A percentile compares a stretch with the other conserved stretches of the same genome.
These are phyloP conservation scores for Macrochelys suwanniensis DNA, from an alignment of 2,797 vertebrate species.

Conservation along the genomic window DNA sequence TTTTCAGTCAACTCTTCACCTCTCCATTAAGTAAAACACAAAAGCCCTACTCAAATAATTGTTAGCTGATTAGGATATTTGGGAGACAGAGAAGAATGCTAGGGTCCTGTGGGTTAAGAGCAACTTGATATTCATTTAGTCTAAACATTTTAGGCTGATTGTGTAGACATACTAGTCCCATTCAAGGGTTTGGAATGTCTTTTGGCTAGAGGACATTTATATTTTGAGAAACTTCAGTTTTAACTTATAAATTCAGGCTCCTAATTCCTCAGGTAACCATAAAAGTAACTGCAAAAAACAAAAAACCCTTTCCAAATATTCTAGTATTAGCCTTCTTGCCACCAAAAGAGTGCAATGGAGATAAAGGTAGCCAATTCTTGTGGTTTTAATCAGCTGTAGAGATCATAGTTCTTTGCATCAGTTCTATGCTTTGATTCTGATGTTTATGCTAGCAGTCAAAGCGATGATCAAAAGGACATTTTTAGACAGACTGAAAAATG, in stretches of 20 bases:
- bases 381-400: not conserved
- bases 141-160: not conserved
- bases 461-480: not conserved
- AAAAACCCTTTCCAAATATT: not conserved
- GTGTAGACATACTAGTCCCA: not conserved
- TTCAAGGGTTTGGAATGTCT: not conserved
- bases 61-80: not conserved
- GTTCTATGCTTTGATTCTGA: not conserved
- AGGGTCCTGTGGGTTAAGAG: not conserved
- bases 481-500: not conserved
- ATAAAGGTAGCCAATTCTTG: not conserved
- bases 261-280: not conserved
- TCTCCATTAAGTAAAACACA: not conserved
- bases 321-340: not conserved
- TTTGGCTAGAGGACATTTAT: not conserved
- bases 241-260: not conserved
- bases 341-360: not conserved
- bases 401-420: not conserved
- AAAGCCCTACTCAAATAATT: not conserved
- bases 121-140: not conserved
- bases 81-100: not conserved
- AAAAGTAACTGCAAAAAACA: not conserved
- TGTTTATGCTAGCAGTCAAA: not conserved
- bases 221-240: not conserved
- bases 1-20: not conserved